Conservation (phyloP, 2,797 vertebrate species). For the Sebastes matsubarae region DNA sequence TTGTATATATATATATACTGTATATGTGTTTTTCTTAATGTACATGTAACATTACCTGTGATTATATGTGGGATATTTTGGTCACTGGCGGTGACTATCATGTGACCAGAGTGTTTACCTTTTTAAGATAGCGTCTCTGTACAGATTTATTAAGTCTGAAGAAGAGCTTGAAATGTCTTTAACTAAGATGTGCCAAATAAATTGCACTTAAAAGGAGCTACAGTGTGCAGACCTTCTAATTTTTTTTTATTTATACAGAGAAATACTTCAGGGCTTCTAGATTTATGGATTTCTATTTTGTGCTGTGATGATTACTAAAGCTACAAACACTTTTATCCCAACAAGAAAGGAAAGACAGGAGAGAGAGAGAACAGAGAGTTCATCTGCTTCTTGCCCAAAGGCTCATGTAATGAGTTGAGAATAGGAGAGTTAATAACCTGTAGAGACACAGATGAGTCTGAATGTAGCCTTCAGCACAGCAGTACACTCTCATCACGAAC, state of each 20-base stretch:
- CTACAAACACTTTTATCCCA: background rate
- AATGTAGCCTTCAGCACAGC: constrained; percentile 21
- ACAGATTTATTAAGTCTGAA: too few species aligned
- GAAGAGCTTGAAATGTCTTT: too few species aligned
- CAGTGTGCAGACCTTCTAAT: too few species aligned
- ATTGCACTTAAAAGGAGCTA: too few species aligned
- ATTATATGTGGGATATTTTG: accelerated
- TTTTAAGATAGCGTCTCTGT: too few species aligned
- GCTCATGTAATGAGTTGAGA: constrained; percentile 42
- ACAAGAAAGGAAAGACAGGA: background rate
- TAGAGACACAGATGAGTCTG: constrained; percentile 24
- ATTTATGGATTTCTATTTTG: background rate
- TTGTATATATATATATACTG: too few species aligned
- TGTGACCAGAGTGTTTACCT: too few species aligned
- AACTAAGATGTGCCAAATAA: too few species aligned
- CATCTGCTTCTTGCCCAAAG: constrained; percentile 35
- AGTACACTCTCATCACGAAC: constrained; percentile 6
- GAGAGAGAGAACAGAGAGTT: background rate
- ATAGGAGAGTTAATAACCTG: constrained; percentile 46
- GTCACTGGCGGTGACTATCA: too few species aligned
- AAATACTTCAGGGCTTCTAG: background rate
- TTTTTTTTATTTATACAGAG: background rate
- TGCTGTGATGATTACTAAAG: background rate
- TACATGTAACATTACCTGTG: too few species aligned
- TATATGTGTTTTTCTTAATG: too few species aligned